These are phyloP conservation scores for Sphecodes monilicornis DNA, from an alignment of 2,888 invertebrate species.

Conservation along the genomic window DNA sequence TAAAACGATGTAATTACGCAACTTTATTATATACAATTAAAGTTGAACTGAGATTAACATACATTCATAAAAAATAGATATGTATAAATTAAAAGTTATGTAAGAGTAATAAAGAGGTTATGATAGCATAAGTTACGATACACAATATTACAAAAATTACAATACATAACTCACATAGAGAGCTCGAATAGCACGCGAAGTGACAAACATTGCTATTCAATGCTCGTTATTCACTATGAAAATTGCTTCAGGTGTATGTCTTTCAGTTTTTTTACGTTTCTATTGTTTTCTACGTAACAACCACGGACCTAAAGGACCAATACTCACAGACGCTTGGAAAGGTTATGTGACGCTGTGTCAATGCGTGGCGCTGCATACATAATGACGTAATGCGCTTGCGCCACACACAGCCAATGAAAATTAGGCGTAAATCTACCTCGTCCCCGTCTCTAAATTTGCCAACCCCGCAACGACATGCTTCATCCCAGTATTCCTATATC, in stretches of 20 bases:
- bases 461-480: too few relatives aligned
- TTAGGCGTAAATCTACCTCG: too few relatives aligned
- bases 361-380: too few relatives aligned
- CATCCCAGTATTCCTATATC: too few relatives aligned
- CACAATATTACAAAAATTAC: not conserved
- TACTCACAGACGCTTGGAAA: too few relatives aligned
- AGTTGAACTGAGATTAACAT: not conserved
- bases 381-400: too few relatives aligned
- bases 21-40: not conserved
- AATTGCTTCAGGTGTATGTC: not conserved
- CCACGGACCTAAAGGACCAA: too few relatives aligned
- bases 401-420: too few relatives aligned
- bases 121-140: not conserved
- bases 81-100: constrained; percentile 38
- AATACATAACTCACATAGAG: constrained; percentile 58
- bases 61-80: constrained; percentile 27
- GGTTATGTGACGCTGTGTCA: too few relatives aligned
- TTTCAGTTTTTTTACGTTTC: constrained; percentile 9
- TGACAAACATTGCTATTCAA: constrained; percentile 49
- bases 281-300: too few relatives aligned
- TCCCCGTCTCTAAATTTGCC: too few relatives aligned
- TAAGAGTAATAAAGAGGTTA: constrained; percentile 59
- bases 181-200: constrained; percentile 43
- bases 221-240: constrained; percentile 24
- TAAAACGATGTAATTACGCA: not conserved